phyloP scores from a whole-genome alignment of 1,140 invertebrate species.

The Atta texana region DNA sequence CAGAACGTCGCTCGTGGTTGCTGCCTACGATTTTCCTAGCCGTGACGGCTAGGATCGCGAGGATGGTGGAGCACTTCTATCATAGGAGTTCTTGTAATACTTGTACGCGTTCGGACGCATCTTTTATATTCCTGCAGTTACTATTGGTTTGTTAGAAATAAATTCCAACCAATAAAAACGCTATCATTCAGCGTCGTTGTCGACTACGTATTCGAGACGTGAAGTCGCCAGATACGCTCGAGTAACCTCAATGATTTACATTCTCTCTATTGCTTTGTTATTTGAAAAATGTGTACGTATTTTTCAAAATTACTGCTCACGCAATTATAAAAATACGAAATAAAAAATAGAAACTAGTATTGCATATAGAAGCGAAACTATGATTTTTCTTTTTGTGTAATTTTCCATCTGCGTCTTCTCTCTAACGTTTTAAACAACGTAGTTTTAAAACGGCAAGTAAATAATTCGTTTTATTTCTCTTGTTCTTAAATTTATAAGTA shows the following conservation, averaged over 20 bases:
- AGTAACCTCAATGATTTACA: slow-evolving; percentile 1
- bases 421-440: not conserved
- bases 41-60: slow-evolving; percentile 24
- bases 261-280: not conserved
- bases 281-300: not conserved
- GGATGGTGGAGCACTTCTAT: slow-evolving; percentile 16
- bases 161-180: slow-evolving; percentile 15
- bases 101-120: slow-evolving; percentile 1
- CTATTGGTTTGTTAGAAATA: slow-evolving; percentile 44
- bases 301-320: not conserved
- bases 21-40: slow-evolving; percentile 58
- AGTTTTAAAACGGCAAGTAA: not conserved
- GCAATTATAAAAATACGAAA: not conserved
- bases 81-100: not conserved
- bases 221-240: slow-evolving; percentile 10
- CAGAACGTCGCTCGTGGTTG: slow-evolving; percentile 48
- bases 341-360: not conserved
- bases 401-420: not conserved
- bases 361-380: not conserved
- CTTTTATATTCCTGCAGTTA: slow-evolving; percentile 31
- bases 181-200: slow-evolving; percentile 25
- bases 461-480: slow-evolving; percentile 4
- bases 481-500: slow-evolving; percentile 38
- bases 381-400: not conserved
- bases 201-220: slow-evolving; percentile 28